Evolutionary conservation across 92 coral and sea anemone species (phyloP).

Genomic region (Siderastrea siderea): DNA sequence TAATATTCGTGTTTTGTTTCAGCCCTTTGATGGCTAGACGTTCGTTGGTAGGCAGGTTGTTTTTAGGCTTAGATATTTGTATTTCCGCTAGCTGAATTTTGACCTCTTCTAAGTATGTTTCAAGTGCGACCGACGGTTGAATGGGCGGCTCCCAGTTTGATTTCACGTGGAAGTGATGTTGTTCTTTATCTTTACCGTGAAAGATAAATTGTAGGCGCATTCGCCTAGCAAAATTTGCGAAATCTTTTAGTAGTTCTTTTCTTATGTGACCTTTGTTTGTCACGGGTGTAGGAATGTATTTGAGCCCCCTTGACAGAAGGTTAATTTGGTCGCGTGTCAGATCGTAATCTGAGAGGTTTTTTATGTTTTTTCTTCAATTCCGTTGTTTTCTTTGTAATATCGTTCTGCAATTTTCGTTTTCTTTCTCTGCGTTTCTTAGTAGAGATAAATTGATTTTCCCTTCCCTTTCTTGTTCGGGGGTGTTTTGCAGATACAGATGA

Average conservation of each 20-base stretch:
- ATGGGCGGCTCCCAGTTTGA: too few relatives aligned
- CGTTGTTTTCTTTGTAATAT: not conserved
- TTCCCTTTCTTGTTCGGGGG: not conserved
- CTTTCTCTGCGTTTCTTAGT: not conserved
- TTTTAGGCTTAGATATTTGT: not conserved
- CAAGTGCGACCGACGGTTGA: not conserved
- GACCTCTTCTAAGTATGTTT: conserved; percentile 13
- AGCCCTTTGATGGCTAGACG: not conserved
- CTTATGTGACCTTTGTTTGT: conserved; percentile 12
- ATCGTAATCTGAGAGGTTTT: too few relatives aligned
- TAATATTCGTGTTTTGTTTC: not conserved
- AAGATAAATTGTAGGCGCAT: not conserved
- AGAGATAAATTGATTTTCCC: not conserved
- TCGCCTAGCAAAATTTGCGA: not conserved
- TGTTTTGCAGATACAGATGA: not conserved
- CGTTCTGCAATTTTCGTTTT: not conserved
- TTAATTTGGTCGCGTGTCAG: too few relatives aligned
- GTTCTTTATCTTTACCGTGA: too few relatives aligned
- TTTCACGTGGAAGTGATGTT: too few relatives aligned
- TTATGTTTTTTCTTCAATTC: conserved; percentile 2
- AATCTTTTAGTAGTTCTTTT: not conserved
- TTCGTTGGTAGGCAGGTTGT: conserved; percentile 11
- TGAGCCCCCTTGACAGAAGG: too few relatives aligned
- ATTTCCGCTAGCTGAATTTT: conserved; percentile 1
- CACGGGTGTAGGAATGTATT: conserved; percentile 7